These are phyloP conservation scores for Donacobius atricapilla DNA, from an alignment of 2,113 vertebrate genomes.

Conservation along the genomic window DNA sequence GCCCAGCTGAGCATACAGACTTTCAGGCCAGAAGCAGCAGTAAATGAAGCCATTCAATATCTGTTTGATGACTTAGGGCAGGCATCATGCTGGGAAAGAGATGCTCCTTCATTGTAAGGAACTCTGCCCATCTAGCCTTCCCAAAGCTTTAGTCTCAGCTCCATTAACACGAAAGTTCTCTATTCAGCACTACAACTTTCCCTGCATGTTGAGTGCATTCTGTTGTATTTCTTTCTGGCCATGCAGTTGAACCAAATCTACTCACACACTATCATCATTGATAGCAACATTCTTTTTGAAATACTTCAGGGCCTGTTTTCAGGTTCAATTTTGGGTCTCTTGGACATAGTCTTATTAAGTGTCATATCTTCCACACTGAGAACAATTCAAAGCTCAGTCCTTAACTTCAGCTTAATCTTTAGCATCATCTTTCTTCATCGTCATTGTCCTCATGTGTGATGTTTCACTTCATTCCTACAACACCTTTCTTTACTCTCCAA, in stretches of 20 bases:
- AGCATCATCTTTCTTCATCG: background rate
- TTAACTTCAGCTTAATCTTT: background rate
- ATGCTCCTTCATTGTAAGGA: rapidly evolving
- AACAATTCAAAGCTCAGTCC: background rate
- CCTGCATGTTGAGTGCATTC: background rate
- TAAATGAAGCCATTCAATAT: background rate
- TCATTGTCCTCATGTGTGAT: background rate
- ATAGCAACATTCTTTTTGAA: background rate
- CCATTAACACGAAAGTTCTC: background rate
- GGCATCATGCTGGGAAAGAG: background rate
- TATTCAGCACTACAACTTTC: background rate
- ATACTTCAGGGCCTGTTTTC: background rate
- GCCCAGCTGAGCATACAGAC: background rate
- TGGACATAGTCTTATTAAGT: background rate
- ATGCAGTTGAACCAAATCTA: background rate
- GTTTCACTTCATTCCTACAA: background rate
- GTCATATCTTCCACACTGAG: background rate
- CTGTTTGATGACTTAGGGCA: background rate
- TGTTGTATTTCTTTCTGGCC: background rate
- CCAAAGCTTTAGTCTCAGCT: background rate
- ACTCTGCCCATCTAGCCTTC: background rate
- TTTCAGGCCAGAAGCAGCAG: background rate
- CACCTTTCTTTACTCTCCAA: background rate
- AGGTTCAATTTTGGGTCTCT: background rate
- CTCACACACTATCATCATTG: rapidly evolving